A percentile compares a stretch with the other conserved stretches of the same genome.
phyloP scores from a whole-genome alignment of 2,888 invertebrate species.

The Phortica okadai region DNA sequence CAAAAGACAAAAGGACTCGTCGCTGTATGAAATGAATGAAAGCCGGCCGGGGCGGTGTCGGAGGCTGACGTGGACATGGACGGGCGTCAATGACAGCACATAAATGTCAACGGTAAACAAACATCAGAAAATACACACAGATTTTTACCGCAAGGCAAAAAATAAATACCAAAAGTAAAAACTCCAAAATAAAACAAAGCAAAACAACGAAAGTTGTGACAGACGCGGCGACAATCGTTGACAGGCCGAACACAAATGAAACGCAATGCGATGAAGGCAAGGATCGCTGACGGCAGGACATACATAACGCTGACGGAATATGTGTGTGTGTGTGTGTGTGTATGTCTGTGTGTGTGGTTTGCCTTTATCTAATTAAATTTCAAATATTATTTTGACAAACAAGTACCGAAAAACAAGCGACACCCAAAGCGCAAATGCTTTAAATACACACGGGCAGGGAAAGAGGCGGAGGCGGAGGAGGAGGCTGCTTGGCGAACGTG shows the following conservation, averaged over 20 bases:
- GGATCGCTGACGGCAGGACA: no score
- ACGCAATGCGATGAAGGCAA: neutral
- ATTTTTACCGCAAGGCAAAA: neutral
- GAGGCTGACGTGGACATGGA: neutral
- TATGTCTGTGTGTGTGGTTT: no score
- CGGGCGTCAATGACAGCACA: neutral
- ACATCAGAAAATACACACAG: neutral
- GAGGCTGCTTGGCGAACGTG: constrained; percentile 42
- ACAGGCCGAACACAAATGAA: neutral
- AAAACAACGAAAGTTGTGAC: constrained; percentile 1
- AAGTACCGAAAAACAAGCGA: constrained; percentile 36
- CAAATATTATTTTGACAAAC: constrained; percentile 50
- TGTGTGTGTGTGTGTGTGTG: no score
- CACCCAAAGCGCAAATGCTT: no score
- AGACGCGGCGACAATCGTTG: neutral
- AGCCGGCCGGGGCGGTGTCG: neutral
- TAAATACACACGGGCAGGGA: neutral
- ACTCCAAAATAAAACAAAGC: neutral
- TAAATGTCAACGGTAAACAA: constrained; percentile 16
- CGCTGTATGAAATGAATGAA: neutral
- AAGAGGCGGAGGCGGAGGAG: neutral
- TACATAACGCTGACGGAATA: no score
- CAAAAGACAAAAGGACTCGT: constrained; percentile 42
- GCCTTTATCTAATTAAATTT: constrained; percentile 7
- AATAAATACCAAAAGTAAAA: neutral